A percentile compares a stretch with the other conserved stretches of the same genome.
Conservation (phyloP, 1,140 invertebrate species). For the Apis laboriosa region DNA sequence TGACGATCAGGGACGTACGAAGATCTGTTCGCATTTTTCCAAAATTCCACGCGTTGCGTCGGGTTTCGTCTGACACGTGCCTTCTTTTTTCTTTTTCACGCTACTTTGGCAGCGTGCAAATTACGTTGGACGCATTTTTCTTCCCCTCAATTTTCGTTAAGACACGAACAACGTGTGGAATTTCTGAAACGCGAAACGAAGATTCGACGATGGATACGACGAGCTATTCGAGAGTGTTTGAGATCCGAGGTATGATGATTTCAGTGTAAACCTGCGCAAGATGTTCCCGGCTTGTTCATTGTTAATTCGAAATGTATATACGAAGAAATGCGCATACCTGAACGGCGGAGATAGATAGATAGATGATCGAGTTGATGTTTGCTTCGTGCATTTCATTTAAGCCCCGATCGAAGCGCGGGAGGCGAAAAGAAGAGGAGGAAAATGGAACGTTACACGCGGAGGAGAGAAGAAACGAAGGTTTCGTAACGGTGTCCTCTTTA, state of each 20-base stretch:
- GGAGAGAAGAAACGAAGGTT: conserved; percentile 5
- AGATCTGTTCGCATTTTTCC: conserved; percentile 30
- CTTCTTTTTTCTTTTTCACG: too few species aligned
- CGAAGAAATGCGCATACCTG: neutral
- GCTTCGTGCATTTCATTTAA: conserved; percentile 3
- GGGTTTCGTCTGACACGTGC: conserved; percentile 17
- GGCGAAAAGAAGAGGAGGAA: neutral
- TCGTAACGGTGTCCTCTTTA: conserved; percentile 11
- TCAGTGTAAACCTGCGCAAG: too few species aligned
- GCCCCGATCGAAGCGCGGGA: neutral
- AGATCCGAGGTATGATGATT: too few species aligned
- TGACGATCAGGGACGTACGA: conserved; percentile 4
- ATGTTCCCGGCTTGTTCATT: neutral
- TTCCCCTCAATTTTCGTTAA: too few species aligned
- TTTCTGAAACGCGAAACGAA: too few species aligned
- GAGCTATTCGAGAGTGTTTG: too few species aligned
- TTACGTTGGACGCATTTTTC: too few species aligned
- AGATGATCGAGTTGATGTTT: neutral
- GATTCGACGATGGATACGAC: too few species aligned
- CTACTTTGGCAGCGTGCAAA: too few species aligned
- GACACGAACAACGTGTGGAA: too few species aligned
- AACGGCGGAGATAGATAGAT: neutral
- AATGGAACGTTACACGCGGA: neutral
- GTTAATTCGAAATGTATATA: conserved; percentile 23
- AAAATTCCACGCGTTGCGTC: conserved; percentile 31